Conservation (phyloP, 1,140 invertebrate genomes). For the Halyomorpha halys region DNA sequence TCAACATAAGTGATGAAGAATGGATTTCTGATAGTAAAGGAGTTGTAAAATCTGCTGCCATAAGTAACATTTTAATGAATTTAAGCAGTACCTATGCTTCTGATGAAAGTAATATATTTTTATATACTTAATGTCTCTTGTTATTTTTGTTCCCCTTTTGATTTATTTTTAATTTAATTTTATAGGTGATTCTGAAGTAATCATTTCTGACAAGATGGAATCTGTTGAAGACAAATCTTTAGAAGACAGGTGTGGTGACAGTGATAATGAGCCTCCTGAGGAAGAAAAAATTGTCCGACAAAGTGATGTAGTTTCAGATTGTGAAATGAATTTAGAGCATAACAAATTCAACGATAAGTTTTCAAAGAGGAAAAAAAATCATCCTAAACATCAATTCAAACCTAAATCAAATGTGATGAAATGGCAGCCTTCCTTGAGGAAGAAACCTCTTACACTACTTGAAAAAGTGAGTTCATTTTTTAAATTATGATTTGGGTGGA, state of each 20-base stretch:
- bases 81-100: conserved; percentile 3
- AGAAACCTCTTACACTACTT: conserved; percentile 9
- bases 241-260: not conserved
- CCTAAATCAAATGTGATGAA: no score
- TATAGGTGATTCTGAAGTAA: not conserved
- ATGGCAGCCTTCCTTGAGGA: conserved; percentile 2
- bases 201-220: not conserved
- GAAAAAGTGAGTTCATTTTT: conserved; percentile 1
- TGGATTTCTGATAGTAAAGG: not conserved
- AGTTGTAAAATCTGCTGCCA: no score
- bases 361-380: not conserved
- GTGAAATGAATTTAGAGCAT: not conserved
- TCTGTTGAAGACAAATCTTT: not conserved
- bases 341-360: not conserved
- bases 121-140: not conserved
- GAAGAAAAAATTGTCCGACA: not conserved
- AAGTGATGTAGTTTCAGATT: not conserved
- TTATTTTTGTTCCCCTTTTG: not conserved
- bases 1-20: conserved; percentile 6
- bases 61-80: conserved; percentile 2
- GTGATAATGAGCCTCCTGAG: not conserved
- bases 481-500: no score
- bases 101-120: conserved; percentile 6
- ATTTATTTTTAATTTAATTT: not conserved
- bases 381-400: not conserved